Conservation (phyloP, 2,797 vertebrate species). For the Muscicapa comitata region DNA sequence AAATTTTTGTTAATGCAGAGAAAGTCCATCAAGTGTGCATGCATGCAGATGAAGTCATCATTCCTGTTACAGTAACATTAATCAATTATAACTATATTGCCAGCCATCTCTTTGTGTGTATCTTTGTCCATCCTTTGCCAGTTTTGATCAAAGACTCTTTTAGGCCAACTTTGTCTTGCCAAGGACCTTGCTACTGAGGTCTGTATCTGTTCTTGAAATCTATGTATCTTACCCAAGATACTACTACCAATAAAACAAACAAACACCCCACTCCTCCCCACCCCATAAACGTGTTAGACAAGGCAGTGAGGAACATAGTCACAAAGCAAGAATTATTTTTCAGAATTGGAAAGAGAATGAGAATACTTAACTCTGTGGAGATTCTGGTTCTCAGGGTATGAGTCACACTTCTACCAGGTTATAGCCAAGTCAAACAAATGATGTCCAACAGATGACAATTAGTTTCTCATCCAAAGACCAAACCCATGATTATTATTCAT, state of each 20-base stretch:
- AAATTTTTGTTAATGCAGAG: neutral
- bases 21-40: neutral
- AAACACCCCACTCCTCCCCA: neutral
- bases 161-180: neutral
- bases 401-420: constrained; percentile 43
- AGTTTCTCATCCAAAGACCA: constrained; percentile 3
- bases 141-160: neutral
- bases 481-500: constrained; percentile 35
- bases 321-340: neutral
- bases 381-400: constrained; percentile 21
- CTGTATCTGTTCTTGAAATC: neutral
- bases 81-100: neutral
- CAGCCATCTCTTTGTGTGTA: neutral
- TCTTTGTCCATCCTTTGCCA: neutral
- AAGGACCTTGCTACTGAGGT: neutral
- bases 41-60: neutral
- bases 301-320: neutral
- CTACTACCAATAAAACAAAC: neutral
- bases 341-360: constrained; percentile 6
- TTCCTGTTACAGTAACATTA: neutral
- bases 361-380: constrained; percentile 23
- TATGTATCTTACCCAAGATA: neutral
- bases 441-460: constrained; percentile 33
- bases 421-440: constrained; percentile 55
- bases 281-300: neutral